Evolutionary conservation across 2,888 invertebrate species (phyloP).

Genomic region (Thelaira solivaga): DNA sequence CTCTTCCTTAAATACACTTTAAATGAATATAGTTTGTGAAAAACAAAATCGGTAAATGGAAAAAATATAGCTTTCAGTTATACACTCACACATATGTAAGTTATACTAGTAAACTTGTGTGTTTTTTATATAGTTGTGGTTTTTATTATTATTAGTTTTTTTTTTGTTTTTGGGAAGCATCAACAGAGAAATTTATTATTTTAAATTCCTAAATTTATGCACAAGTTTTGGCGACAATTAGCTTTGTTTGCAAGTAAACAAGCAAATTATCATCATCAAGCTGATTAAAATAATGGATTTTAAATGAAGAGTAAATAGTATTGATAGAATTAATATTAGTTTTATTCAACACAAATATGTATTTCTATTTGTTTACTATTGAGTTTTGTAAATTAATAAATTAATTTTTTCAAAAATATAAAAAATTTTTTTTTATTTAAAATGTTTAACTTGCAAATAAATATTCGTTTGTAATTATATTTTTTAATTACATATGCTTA

Average conservation of each 20-base stretch:
- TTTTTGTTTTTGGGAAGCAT: too few relatives aligned
- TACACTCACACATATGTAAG: background rate
- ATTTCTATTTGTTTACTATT: background rate
- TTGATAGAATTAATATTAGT: constrained; percentile 45
- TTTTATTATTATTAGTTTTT: background rate
- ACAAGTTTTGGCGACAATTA: constrained; percentile 59
- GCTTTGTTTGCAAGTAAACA: constrained; percentile 57
- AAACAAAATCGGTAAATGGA: background rate
- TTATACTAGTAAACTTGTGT: background rate
- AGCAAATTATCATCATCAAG: constrained; percentile 51
- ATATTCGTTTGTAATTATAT: constrained; percentile 40
- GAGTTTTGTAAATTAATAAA: constrained; percentile 14
- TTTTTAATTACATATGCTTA: constrained; percentile 30
- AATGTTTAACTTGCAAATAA: constrained; percentile 10
- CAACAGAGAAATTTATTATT: constrained; percentile 50
- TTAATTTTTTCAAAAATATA: too few relatives aligned
- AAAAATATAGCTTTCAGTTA: background rate
- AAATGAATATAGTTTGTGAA: background rate
- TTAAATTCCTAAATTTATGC: constrained; percentile 54
- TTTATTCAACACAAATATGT: constrained; percentile 22
- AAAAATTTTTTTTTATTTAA: background rate
- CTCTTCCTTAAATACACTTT: background rate
- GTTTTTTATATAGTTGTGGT: background rate
- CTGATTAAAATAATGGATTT: constrained; percentile 58
- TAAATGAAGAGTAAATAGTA: constrained; percentile 53